Evolutionary conservation across 2,888 invertebrate species (phyloP), one percentile per base, ranked within the genome.

Genomic region (Athetis lepigone): DNA sequence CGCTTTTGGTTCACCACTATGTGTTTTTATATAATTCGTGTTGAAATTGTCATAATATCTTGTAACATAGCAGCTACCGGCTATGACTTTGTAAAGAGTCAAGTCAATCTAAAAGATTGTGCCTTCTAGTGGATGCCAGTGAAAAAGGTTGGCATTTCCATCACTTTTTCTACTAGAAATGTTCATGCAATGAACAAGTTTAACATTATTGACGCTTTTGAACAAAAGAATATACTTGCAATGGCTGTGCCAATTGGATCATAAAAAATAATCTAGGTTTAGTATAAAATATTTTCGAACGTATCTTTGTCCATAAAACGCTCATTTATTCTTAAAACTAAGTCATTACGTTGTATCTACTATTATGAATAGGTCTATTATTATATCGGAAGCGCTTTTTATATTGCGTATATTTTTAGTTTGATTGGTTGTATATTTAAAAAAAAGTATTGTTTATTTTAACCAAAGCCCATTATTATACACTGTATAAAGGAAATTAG

Each of bases 91-190:
- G 47, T 56, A 61, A 61, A 66, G 65, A 66, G n/a, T n/a, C n/a
- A 29, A 77, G 79, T 85, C 84, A 82, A 84, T 85, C 84, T 78
- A 76, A 79, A 79, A 79, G 80, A 85, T 85, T 85, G 86, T 87
- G 86, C 86, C 86, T 86, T 87, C 74, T 79, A 76, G 64, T 74
- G 77, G 43, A 75, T 56, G 36, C 27, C 43, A 29, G 51, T 50
- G 39, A 42, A n/a, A n/a, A 8, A 18, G 18, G 1, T 46, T 42
- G 29, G 23, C 55, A 43, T 56, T 46, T 46, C 50, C 56, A 68
- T 45, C 63, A 63, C 42, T 64, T 52, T n/a, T 69, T 63, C 37
- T 69, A 56, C 29, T 42, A 75, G 9, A 47, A 50, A 50, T 16
- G 75, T 72, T 72, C 70, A 72, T 72, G n/a, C 51, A 70, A 72